Conservation (phyloP, 2,888 invertebrate species). For the Tanytarsus gracilentus region DNA sequence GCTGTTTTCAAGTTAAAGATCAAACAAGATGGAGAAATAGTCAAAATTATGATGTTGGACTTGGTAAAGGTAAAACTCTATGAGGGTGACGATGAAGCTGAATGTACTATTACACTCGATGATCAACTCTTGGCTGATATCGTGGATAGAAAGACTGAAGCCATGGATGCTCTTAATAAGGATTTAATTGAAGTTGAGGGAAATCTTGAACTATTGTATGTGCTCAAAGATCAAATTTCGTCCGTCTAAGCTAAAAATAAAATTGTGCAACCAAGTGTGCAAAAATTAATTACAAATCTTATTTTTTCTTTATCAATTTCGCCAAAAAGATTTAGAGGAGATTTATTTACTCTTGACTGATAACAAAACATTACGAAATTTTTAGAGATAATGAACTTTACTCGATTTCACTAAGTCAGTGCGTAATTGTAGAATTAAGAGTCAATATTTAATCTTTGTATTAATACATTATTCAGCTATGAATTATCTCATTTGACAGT, state of each 20-base stretch:
- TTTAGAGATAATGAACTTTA: too few species aligned
- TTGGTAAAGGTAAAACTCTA: conserved; percentile 30
- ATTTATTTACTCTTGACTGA: too few species aligned
- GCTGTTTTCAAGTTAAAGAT: conserved; percentile 32
- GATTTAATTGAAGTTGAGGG: conserved; percentile 32
- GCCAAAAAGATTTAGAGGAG: too few species aligned
- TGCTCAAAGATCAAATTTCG: conserved; percentile 13
- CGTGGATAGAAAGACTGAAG: conserved; percentile 28
- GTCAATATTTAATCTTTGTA: too few species aligned
- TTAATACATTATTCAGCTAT: too few species aligned
- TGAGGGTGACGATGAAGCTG: conserved; percentile 14
- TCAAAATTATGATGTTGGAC: conserved; percentile 31
- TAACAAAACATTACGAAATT: too few species aligned
- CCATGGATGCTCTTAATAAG: conserved; percentile 30
- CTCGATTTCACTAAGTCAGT: too few species aligned
- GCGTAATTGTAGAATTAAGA: too few species aligned
- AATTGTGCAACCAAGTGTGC: too few species aligned
- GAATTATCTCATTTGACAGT: too few species aligned
- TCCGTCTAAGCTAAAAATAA: neutral
- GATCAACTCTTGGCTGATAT: conserved; percentile 31
- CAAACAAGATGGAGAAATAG: conserved; percentile 24
- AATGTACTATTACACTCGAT: conserved; percentile 31
- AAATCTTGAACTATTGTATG: conserved; percentile 8
- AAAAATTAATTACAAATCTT: too few species aligned
- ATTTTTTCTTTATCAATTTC: too few species aligned